A percentile compares a stretch with the other conserved stretches of the same genome.
Conservation (phyloP, 1,140 invertebrate species). For the Drosophila miranda region DNA sequence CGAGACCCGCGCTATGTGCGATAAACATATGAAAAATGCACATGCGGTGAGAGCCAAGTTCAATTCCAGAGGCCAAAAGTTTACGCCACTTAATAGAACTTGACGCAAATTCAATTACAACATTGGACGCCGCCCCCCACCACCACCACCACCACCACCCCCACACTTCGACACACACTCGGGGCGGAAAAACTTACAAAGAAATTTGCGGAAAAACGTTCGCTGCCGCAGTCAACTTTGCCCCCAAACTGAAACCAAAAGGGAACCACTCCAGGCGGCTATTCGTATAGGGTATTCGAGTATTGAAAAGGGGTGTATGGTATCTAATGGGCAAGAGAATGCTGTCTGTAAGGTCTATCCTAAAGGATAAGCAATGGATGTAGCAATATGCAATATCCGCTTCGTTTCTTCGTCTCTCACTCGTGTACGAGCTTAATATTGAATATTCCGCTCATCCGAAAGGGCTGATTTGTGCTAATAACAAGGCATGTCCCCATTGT, state of each 20-base stretch:
- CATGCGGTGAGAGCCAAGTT: conserved; percentile 72
- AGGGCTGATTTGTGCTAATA: too few species aligned
- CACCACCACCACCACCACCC: neutral
- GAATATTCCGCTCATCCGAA: too few species aligned
- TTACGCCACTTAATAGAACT: conserved; percentile 80
- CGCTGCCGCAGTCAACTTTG: conserved; percentile 60
- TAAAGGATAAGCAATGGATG: too few species aligned
- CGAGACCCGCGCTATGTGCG: conserved; percentile 52
- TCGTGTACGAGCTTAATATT: too few species aligned
- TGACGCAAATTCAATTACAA: conserved; percentile 81
- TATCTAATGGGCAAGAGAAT: too few species aligned
- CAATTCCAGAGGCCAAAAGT: conserved; percentile 72
- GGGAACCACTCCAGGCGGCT: conserved; percentile 12
- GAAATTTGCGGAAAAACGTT: conserved; percentile 75
- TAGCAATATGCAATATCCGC: too few species aligned
- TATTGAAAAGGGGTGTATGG: neutral
- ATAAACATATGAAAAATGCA: conserved; percentile 81
- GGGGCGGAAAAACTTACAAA: conserved; percentile 55
- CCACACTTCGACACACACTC: conserved; percentile 5
- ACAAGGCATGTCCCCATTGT: too few species aligned
- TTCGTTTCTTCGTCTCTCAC: too few species aligned
- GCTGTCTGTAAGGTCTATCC: too few species aligned
- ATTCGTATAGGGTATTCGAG: conserved; percentile 18
- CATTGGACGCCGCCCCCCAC: conserved; percentile 20
- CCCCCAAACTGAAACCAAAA: conserved; percentile 16